phyloP scores from a whole-genome alignment of 2,888 invertebrate genomes.

The Andrena praecox region DNA sequence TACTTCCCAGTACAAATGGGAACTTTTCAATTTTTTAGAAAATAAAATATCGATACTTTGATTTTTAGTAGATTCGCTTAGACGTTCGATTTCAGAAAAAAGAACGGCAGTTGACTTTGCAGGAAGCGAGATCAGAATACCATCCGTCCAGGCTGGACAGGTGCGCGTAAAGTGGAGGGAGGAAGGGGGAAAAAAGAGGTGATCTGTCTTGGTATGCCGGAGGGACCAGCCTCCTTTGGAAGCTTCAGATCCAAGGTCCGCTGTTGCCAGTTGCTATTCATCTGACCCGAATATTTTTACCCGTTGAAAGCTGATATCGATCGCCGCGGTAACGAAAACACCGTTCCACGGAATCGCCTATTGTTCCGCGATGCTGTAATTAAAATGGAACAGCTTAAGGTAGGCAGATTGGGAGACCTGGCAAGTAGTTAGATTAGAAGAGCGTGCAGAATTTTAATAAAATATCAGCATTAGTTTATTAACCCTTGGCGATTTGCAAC shows the following conservation, averaged over 20 bases:
- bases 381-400: background rate
- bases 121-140: constrained; percentile 59
- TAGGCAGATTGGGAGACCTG: background rate
- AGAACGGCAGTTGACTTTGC: constrained; percentile 37
- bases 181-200: constrained; percentile 61
- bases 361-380: background rate
- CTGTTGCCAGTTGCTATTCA: constrained; percentile 69
- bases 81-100: constrained; percentile 34
- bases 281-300: constrained; percentile 66
- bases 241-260: constrained; percentile 78
- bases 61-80: background rate
- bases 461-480: too few relatives aligned
- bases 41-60: too few relatives aligned
- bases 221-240: constrained; percentile 76
- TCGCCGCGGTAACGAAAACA: constrained; percentile 5
- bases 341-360: background rate
- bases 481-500: background rate
- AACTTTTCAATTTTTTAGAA: too few relatives aligned
- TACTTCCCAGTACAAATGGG: too few relatives aligned
- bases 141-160: constrained; percentile 64
- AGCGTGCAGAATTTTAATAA: background rate
- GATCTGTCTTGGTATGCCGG: constrained; percentile 79
- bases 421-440: background rate
- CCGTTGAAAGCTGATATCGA: constrained; percentile 50
- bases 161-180: constrained; percentile 61